Evolutionary conservation across 2,888 invertebrate genomes (phyloP), one percentile per base, ranked within the genome.

Genomic region (Taphrorychus bicolor): DNA sequence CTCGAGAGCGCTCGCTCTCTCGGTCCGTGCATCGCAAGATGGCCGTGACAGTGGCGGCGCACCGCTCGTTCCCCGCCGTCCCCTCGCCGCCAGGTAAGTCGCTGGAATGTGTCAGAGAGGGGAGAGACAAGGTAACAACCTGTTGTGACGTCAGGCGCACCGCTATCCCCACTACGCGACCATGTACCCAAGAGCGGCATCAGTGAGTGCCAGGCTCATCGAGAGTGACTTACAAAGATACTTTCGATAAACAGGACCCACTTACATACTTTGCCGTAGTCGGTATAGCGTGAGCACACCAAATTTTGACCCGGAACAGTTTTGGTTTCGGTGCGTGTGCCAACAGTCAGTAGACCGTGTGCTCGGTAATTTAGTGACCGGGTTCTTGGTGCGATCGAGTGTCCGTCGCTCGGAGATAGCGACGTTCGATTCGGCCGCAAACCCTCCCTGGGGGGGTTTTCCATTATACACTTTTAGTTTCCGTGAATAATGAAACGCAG

Each of bases 401-500:
- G n/a, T n/a, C n/a, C n/a, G n/a, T 21, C 11, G 41, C 7, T 40
- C 3, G 52, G 65, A 53, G 54, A 65, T 32, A 24, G 11, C 66
- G 24, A 66, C 59, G 66, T 56, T 19, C 65, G 59, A 59, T 17
- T 7, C 22, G 22, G 58, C 19, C 23, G 53, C 53, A 19, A 59
- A 59, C 65, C 65, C 59, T 56, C 57, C 40, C 21, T 3, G 5
- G 2, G 51, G n/a, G 51, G 51, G 51, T 51, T 18, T 21, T 16
- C 48, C 48, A 45, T 11, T 14, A 45, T 1, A 9, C 18, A 45
- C 4, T 52, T 9, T 52, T 57, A 42, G 45, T 48, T 41, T 53
- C 51, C 40, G 65, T 21, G 52, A 49, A 64, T 60, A 51, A 91
- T 91, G 91, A 90, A 89, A 86, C 89, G 91, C 82, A 88, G 90